A percentile compares a stretch with the other conserved stretches of the same genome.
These are phyloP conservation scores for Falco columbarius DNA, from an alignment of 2,797 vertebrate genomes.

Conservation along the genomic window DNA sequence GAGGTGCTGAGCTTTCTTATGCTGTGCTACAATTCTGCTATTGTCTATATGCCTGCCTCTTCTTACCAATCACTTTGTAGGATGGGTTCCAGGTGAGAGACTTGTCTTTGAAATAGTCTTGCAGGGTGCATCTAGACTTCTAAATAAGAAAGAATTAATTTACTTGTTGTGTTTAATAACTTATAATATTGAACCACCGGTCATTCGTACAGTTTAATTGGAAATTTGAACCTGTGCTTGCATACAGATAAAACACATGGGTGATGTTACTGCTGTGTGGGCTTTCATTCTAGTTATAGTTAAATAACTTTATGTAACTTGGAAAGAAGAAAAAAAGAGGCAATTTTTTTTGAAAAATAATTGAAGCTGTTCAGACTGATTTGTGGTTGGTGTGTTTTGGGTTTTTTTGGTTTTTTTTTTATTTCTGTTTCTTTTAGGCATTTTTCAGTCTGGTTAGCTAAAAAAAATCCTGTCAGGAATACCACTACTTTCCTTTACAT, in stretches of 20 bases:
- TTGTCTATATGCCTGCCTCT: constrained; percentile 95
- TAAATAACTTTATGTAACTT: not conserved
- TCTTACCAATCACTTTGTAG: constrained; percentile 94
- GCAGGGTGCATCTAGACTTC: not conserved
- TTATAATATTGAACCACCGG: not conserved
- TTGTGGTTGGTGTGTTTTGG: not conserved
- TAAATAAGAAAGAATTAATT: not conserved
- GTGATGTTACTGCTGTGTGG: not conserved
- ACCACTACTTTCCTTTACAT: not conserved
- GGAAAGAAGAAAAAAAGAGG: not conserved
- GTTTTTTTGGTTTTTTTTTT: no score
- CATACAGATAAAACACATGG: not conserved
- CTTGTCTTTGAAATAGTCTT: not conserved
- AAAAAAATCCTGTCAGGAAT: not conserved
- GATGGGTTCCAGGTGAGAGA: constrained; percentile 93
- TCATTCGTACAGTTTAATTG: not conserved
- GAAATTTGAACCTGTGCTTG: not conserved
- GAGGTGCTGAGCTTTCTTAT: constrained; percentile 97
- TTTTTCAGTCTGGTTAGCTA: not conserved
- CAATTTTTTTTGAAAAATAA: not conserved
- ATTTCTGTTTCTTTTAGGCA: not conserved
- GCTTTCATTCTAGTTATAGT: not conserved
- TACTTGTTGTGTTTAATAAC: not conserved
- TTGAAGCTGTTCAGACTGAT: not conserved
- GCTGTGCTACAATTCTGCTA: constrained; percentile 97